Conservation (phyloP, 2,888 invertebrate species). For the Drosophila maculinotata region DNA sequence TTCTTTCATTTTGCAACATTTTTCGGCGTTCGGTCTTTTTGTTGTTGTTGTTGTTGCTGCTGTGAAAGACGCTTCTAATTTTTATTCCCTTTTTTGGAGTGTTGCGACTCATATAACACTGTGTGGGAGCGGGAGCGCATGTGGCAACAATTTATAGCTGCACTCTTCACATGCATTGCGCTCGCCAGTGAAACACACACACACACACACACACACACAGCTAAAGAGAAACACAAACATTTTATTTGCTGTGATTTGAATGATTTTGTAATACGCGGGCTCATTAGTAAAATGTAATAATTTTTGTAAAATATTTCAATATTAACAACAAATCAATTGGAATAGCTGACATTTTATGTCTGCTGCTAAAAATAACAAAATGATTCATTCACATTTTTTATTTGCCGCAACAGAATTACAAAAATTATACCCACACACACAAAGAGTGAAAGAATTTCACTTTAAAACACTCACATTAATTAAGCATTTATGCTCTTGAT, state of each 20-base stretch:
- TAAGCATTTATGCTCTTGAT: conserved; percentile 40
- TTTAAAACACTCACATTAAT: conserved; percentile 52
- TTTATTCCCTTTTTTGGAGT: conserved; percentile 85
- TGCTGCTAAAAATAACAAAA: conserved; percentile 30
- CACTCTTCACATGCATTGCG: conserved; percentile 74
- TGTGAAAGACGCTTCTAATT: conserved; percentile 78
- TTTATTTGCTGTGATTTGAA: conserved; percentile 79
- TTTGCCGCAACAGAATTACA: conserved; percentile 57
- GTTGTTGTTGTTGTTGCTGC: conserved; percentile 48
- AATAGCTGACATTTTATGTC: conserved; percentile 39
- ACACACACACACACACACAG: conserved; percentile 32
- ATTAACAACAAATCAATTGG: conserved; percentile 19
- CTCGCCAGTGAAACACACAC: conserved; percentile 53
- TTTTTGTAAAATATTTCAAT: conserved; percentile 23
- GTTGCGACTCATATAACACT: conserved; percentile 85
- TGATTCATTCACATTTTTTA: conserved; percentile 54
- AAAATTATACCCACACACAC: conserved; percentile 45
- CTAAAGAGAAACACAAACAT: conserved; percentile 66
- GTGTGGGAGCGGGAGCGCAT: conserved; percentile 66
- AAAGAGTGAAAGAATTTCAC: too few relatives aligned
- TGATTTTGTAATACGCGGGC: conserved; percentile 81
- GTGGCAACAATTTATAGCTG: conserved; percentile 69
- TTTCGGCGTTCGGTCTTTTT: conserved; percentile 72
- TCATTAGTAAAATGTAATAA: conserved; percentile 48
- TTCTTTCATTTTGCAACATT: conserved; percentile 76